Evolutionary conservation across 2,888 invertebrate species (phyloP).

Genomic region (Chrysopilus asiliformis): DNA sequence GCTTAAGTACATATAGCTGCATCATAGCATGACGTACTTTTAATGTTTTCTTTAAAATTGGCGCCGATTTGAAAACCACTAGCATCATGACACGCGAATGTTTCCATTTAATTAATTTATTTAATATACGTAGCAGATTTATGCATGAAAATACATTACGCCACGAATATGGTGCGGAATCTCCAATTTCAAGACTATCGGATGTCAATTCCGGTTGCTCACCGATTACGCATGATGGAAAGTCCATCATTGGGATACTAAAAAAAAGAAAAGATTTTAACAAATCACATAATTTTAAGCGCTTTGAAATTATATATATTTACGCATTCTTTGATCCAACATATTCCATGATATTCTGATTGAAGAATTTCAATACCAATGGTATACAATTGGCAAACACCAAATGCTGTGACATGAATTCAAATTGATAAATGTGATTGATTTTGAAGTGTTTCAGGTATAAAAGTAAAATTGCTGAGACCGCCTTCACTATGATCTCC

Average conservation of each 20-base stretch:
- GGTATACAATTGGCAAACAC: constrained; percentile 99
- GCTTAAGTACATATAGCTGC: constrained; percentile 93
- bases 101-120: constrained; percentile 99
- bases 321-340: constrained; percentile 84
- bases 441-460: constrained; percentile 92
- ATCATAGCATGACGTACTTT: constrained; percentile 94
- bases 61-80: constrained; percentile 98
- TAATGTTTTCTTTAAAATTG: constrained; percentile 89
- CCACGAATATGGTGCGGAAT: constrained; percentile 84
- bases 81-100: constrained; percentile 99
- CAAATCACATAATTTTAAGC: constrained; percentile 5
- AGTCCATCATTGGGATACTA: constrained; percentile 84
- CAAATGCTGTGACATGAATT: constrained; percentile 96
- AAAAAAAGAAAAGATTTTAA: constrained; percentile 15
- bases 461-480: constrained; percentile 77
- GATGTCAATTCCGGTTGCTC: constrained; percentile 87
- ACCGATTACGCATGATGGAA: constrained; percentile 90
- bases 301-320: constrained; percentile 19
- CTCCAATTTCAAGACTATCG: constrained; percentile 78
- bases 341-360: constrained; percentile 92
- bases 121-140: constrained; percentile 87
- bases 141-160: constrained; percentile 97
- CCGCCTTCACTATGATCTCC: constrained; percentile 95
- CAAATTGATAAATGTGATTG: constrained; percentile 98
- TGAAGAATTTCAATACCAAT: constrained; percentile 93